Base-by-base conservation (phyloP, 2,888 invertebrate species). In the Drosophila atroscutellata region DNA sequence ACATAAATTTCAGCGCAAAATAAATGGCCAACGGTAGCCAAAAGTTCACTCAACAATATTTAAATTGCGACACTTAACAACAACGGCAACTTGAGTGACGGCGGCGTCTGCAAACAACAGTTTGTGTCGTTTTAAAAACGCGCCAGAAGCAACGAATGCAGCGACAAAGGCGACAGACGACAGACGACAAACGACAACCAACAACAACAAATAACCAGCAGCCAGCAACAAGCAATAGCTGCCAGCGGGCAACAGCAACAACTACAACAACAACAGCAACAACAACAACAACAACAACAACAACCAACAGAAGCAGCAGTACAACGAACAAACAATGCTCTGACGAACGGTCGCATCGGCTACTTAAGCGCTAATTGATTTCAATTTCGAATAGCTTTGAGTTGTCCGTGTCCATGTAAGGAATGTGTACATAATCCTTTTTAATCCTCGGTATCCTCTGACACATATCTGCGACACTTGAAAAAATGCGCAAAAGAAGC, bases 41-140 rank as follows among this genome's bases (percentile, higher is more conserved):
- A 89, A 86, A 89, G 89, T 89, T 81, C 89, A 87, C 85, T 87
- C 80, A 85, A 85, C 83, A 88, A 83, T 86, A 87, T 89, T 88
- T 83, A 87, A 87, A 87, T 89, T 86, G 90, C 88, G 79, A 87
- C 87, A 87, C 86, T 87, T 87, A 80, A 85, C 61, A 66, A 36
- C 57, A 65, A 56, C 67, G 52, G 50, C 72, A 36, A 39, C 62
- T 58, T 54, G 74, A 47, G 36, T 49, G 45, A 56, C 66, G 64
- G 83, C 83, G 85, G 86, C 85, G 86, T 85, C 85, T 83, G 85
- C 85, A 83, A 85, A 85, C 85, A 86, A 88, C 89, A 85, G 83
- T 83, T 85, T 86, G 89, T 85, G 86, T 86, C 86, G 72, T 84
- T 88, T 84, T 88, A 72, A 87, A 83, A 88, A 67, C 83, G 81